Base-by-base conservation (phyloP, 2,888 invertebrate genomes). In the Zygaena filipendulae region DNA sequence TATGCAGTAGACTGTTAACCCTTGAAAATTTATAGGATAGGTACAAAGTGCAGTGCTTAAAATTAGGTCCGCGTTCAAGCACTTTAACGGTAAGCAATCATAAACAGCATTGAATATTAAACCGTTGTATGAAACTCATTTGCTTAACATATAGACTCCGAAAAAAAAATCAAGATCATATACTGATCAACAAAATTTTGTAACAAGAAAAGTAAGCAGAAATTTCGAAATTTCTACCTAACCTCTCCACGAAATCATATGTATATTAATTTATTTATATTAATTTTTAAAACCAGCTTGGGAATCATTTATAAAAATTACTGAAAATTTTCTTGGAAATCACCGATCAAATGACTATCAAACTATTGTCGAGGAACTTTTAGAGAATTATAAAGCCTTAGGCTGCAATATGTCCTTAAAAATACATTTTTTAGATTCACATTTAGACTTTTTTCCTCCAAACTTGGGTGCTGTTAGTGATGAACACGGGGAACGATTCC, bases 1-100 rank as follows among this genome's bases (percentile, higher is more conserved):
- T 56, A 62, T 54, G 58, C 69, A 69, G 54, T 53, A 68, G 71
- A 70, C 70, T 71, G 72, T 66, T 69, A 70, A 71, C 71, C 67
- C 72, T 70, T 62, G 57, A 49, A 42, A 57, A 62, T 69, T 64
- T 67, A 62, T 63, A 59, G 47, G 58, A 56, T 61, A 58, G n/a
- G n/a, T n/a, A n/a, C n/a, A n/a, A n/a, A n/a, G n/a, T n/a, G 62
- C 54, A 41, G 49, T 49, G 51, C 46, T 42, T 49, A 50, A 58
- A 63, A 60, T 59, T 58, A 58, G 54, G 56, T 40, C 43, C 40
- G n/a, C n/a, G 50, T 52, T 57, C 43, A 47, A 49, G 43, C 49
- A 34, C 49, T 51, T 59, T 54, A 54, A 55, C n/a, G n/a, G n/a
- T n/a, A n/a, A n/a, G n/a, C n/a, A n/a, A n/a, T n/a, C n/a, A n/a